Evolutionary conservation across 2,888 invertebrate genomes (phyloP).

Genomic region (Xestia ashworthii): DNA sequence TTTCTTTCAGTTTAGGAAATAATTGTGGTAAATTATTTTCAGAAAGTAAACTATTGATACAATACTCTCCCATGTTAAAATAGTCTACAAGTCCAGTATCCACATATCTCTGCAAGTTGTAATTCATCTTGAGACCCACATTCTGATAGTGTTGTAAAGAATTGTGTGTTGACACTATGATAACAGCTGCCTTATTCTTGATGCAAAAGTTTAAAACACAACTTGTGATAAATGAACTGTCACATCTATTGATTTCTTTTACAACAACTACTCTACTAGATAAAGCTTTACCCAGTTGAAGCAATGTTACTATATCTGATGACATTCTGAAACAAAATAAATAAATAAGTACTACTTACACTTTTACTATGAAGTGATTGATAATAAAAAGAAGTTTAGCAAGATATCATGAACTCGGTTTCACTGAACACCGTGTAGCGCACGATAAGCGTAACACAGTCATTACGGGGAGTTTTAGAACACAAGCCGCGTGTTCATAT

Average conservation of each 20-base stretch:
- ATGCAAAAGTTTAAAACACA: constrained; percentile 92
- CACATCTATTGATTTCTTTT: constrained; percentile 93
- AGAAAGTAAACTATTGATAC: constrained; percentile 71
- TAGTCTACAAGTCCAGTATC: constrained; percentile 80
- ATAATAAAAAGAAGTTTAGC: constrained; percentile 5
- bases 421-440: constrained; percentile 41
- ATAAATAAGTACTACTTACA: constrained; percentile 1
- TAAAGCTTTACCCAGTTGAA: constrained; percentile 92
- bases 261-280: constrained; percentile 91
- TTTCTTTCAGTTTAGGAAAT: constrained; percentile 81
- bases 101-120: constrained; percentile 91
- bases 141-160: constrained; percentile 93
- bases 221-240: constrained; percentile 93
- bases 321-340: constrained; percentile 89
- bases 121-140: constrained; percentile 94
- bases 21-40: constrained; percentile 81
- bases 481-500: constrained; percentile 62
- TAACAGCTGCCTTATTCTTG: constrained; percentile 90
- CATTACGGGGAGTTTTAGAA: constrained; percentile 61
- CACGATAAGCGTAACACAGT: constrained; percentile 70
- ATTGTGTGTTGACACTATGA: constrained; percentile 93
- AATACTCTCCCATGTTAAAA: constrained; percentile 79
- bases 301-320: constrained; percentile 91
- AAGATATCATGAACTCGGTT: constrained; percentile 30
- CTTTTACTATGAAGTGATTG: neutral